Percentiles rank a stretch among this genome's conserved stretches.
These are phyloP conservation scores for Idris sp. DNA, from an alignment of 1,140 invertebrate genomes.

Conservation along the genomic window DNA sequence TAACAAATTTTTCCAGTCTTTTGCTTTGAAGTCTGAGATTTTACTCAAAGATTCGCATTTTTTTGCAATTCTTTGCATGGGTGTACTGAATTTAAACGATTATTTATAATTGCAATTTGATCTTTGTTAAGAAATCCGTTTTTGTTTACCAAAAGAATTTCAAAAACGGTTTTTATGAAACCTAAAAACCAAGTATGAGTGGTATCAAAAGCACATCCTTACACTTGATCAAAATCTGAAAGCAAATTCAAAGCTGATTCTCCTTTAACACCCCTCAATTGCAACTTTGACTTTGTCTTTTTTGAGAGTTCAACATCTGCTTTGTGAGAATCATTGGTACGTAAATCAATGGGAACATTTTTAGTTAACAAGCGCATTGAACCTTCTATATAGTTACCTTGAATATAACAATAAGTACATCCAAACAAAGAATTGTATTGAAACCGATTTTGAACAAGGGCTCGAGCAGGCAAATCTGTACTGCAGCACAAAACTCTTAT, in stretches of 20 bases:
- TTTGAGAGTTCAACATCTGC: too few species aligned
- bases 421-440: too few species aligned
- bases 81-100: not conserved
- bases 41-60: not conserved
- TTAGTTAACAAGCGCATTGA: too few species aligned
- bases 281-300: too few species aligned
- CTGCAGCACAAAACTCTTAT: too few species aligned
- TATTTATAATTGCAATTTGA: not conserved
- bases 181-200: not conserved
- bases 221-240: not conserved
- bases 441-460: too few species aligned
- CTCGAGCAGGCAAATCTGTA: too few species aligned
- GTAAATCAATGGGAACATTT: too few species aligned
- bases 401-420: too few species aligned
- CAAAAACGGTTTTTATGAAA: not conserved
- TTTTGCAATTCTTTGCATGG: constrained; percentile 4
- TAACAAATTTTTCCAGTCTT: constrained; percentile 1
- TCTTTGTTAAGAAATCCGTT: not conserved
- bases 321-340: too few species aligned
- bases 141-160: not conserved
- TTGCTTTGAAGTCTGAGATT: not conserved
- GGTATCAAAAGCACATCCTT: not conserved
- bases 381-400: too few species aligned
- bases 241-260: not conserved
- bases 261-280: not conserved